Conservation (phyloP, 2,113 vertebrate genomes). For the Muntiacus reevesi region DNA sequence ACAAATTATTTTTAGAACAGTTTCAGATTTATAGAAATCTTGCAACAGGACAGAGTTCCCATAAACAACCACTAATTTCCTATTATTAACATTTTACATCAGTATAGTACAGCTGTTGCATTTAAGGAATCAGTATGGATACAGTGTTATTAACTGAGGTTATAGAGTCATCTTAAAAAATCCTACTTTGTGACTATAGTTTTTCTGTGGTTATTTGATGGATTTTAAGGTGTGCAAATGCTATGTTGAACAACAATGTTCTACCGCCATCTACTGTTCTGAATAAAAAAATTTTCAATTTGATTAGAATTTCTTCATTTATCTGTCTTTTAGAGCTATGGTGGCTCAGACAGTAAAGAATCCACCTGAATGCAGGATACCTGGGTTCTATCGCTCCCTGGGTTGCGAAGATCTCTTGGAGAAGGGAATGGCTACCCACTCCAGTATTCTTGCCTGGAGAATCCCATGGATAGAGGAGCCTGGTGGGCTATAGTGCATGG, state of each 20-base stretch:
- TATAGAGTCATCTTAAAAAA: neutral
- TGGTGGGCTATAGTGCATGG: neutral
- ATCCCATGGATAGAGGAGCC: neutral
- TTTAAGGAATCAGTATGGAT: neutral
- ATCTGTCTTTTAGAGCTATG: neutral
- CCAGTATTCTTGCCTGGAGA: neutral
- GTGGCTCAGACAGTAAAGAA: neutral
- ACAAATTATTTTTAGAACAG: neutral
- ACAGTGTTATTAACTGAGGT: neutral
- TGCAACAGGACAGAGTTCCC: neutral
- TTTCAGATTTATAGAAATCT: neutral
- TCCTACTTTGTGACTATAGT: neutral
- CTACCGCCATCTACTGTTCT: constrained; percentile 61
- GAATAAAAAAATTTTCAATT: neutral
- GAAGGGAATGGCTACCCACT: neutral
- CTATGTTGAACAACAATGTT: neutral
- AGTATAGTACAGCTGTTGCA: neutral
- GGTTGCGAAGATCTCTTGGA: neutral
- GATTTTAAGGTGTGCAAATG: neutral
- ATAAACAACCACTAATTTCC: neutral
- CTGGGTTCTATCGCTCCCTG: neutral
- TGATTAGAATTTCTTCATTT: neutral
- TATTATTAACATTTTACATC: neutral
- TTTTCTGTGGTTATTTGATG: neutral
- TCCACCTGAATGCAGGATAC: neutral